A percentile compares a stretch with the other conserved stretches of the same genome.
These are phyloP conservation scores for Heterotis niloticus DNA, from an alignment of 2,113 vertebrate genomes.

Conservation along the genomic window DNA sequence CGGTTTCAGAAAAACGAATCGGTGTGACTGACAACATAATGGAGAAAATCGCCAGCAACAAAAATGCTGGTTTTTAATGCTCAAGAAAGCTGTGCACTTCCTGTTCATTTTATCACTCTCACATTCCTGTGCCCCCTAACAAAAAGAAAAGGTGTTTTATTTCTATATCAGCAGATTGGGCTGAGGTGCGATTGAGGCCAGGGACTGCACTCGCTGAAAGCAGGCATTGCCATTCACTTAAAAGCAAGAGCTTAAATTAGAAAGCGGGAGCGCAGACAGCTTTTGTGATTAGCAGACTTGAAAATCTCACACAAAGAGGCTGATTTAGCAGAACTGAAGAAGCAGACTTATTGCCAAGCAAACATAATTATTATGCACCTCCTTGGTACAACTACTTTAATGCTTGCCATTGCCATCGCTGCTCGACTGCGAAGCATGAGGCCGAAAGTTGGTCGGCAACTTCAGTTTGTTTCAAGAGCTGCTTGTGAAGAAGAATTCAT, in stretches of 20 bases:
- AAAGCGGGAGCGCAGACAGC: constrained; percentile 35
- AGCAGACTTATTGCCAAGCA: constrained; percentile 47
- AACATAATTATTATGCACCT: constrained; percentile 56
- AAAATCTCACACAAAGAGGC: constrained; percentile 38
- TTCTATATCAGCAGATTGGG: constrained; percentile 9
- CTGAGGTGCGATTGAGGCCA: constrained; percentile 22
- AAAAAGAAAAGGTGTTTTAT: background rate
- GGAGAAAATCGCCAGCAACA: background rate
- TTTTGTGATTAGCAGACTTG: constrained; percentile 40
- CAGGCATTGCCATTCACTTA: constrained; percentile 15
- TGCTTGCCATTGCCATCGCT: background rate
- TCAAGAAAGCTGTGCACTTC: background rate
- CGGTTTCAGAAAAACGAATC: background rate
- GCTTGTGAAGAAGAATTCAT: too few relatives aligned
- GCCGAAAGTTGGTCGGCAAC: background rate
- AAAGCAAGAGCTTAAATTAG: constrained; percentile 24
- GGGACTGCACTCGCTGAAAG: constrained; percentile 17
- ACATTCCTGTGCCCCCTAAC: background rate
- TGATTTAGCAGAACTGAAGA: constrained; percentile 30
- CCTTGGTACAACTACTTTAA: constrained; percentile 18
- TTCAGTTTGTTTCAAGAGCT: too few relatives aligned
- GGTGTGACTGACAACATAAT: background rate
- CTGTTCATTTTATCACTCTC: background rate
- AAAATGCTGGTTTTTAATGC: constrained; percentile 6
- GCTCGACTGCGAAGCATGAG: background rate